Evolutionary conservation across 2,113 vertebrate species (phyloP).

Genomic region (Merops nubicus): DNA sequence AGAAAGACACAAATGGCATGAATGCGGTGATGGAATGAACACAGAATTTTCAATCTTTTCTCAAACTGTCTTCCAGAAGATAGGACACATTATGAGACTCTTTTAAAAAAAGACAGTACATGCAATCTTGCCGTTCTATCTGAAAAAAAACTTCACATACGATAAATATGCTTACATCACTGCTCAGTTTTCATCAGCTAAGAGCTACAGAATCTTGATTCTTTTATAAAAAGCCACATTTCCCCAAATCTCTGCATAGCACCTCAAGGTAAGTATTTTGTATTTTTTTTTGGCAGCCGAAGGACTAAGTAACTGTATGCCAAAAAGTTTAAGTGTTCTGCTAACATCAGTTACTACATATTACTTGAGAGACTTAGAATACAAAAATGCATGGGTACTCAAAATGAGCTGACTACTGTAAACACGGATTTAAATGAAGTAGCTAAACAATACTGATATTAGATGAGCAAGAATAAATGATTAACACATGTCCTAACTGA

Average conservation of each 20-base stretch:
- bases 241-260: not conserved
- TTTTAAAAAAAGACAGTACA: not conserved
- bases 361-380: not conserved
- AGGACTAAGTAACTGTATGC: not conserved
- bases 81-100: not conserved
- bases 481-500: not conserved
- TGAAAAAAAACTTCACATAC: not conserved
- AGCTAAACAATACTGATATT: not conserved
- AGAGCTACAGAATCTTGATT: not conserved
- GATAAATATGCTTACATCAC: not conserved
- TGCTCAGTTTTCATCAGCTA: not conserved
- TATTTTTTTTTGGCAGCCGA: not conserved
- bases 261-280: not conserved
- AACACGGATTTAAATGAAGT: not conserved
- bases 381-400: not conserved
- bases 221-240: not conserved
- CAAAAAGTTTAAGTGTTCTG: not conserved
- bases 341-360: not conserved
- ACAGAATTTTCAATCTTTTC: not conserved
- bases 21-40: not conserved
- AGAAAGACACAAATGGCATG: slow-evolving; percentile 50
- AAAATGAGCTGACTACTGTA: not conserved
- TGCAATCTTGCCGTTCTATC: not conserved
- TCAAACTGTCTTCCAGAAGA: not conserved
- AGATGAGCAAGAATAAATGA: not conserved